A percentile compares a stretch with the other conserved stretches of the same genome.
Conservation (phyloP, 2,113 vertebrate species). For the Meles meles region DNA sequence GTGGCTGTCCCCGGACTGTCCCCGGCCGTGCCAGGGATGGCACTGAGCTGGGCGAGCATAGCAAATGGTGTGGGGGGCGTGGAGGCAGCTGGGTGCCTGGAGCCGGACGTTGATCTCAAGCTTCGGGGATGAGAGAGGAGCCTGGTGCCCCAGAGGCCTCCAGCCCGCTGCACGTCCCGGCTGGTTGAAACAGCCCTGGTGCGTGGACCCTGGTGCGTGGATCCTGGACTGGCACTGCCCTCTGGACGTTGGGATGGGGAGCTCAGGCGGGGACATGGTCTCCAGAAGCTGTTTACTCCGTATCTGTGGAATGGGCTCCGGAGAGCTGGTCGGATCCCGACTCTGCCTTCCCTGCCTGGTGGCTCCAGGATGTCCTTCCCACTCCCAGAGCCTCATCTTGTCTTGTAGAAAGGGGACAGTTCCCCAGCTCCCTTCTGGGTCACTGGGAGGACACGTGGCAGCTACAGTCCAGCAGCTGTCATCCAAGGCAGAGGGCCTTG, state of each 20-base stretch:
- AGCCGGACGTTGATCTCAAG: too few species aligned
- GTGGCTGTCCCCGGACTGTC: not conserved
- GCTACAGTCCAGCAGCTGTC: not conserved
- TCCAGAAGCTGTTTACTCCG: not conserved
- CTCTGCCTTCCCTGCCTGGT: not conserved
- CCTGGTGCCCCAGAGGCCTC: not conserved
- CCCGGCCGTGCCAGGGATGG: not conserved
- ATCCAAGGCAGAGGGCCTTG: rapidly evolving
- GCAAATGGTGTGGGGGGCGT: not conserved
- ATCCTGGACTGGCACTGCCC: not conserved
- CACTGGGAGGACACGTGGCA: not conserved
- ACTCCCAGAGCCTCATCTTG: not conserved
- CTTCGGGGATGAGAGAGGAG: not conserved
- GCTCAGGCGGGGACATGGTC: too few species aligned
- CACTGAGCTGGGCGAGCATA: not conserved
- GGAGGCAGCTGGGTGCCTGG: not conserved
- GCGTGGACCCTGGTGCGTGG: not conserved
- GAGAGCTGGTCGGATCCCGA: not conserved
- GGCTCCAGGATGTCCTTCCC: not conserved
- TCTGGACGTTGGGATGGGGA: not conserved
- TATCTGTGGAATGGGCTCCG: not conserved
- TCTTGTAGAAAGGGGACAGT: not conserved
- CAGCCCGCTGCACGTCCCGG: not conserved
- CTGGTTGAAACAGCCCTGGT: not conserved
- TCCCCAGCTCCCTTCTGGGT: not conserved